phyloP scores from a whole-genome alignment of 2,113 vertebrate genomes.

The Sorex fumeus region DNA sequence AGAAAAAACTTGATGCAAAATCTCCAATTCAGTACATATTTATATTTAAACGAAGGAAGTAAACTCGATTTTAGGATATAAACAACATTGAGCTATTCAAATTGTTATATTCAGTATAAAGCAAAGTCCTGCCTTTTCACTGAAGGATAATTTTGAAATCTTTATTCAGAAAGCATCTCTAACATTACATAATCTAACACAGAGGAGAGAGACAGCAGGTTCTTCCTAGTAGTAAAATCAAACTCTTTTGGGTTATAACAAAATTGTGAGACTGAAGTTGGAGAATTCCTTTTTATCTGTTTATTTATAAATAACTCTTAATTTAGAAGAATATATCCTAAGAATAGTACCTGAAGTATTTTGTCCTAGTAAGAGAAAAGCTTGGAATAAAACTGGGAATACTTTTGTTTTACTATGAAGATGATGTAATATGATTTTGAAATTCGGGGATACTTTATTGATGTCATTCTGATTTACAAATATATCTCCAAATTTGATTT shows the following conservation, averaged over 20 bases:
- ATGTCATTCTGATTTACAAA: conserved; percentile 45
- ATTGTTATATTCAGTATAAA: neutral
- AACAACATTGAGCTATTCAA: neutral
- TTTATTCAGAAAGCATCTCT: conserved; percentile 58
- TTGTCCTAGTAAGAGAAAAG: conserved; percentile 15
- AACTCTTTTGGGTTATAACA: neutral
- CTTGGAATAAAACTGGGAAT: conserved; percentile 17
- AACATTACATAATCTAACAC: conserved; percentile 48
- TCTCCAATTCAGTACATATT: conserved; percentile 45
- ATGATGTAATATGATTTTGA: neutral
- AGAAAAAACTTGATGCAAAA: conserved; percentile 50
- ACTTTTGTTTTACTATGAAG: neutral
- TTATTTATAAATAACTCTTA: conserved; percentile 30
- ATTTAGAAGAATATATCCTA: neutral
- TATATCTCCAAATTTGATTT: neutral
- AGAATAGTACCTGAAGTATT: neutral
- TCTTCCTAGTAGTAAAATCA: conserved; percentile 39
- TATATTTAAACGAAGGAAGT: conserved; percentile 38
- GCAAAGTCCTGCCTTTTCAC: neutral
- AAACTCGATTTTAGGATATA: conserved; percentile 43
- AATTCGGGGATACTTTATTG: conserved; percentile 15
- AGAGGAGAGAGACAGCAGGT: neutral
- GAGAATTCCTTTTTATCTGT: conserved; percentile 42
- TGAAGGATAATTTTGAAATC: conserved; percentile 33
- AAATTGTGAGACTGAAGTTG: conserved; percentile 1